phyloP scores from a whole-genome alignment of 2,113 vertebrate genomes.

The Microcebus tavaratra region DNA sequence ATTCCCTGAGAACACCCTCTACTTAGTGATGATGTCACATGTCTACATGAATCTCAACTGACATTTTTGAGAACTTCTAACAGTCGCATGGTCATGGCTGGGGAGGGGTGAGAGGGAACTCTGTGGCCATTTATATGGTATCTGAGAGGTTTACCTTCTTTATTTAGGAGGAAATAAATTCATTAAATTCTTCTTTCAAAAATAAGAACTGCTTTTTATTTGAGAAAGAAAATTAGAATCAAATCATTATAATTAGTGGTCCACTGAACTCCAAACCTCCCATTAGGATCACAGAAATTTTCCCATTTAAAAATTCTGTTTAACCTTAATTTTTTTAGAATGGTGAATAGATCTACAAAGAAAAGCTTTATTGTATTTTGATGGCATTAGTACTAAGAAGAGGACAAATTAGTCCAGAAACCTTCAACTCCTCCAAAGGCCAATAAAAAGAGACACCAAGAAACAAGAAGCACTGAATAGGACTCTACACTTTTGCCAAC shows the following conservation, averaged over 20 bases:
- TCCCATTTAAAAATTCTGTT: neutral
- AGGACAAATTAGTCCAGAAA: neutral
- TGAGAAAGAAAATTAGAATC: conserved; percentile 1
- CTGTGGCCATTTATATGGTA: too few species aligned
- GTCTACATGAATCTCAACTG: neutral
- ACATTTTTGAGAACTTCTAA: accelerated
- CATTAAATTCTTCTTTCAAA: neutral
- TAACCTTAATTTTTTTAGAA: neutral
- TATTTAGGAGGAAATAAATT: neutral
- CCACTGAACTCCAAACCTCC: neutral
- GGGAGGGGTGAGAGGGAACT: neutral
- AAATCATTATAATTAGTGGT: neutral
- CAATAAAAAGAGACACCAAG: neutral
- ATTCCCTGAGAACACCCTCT: neutral
- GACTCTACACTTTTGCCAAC: neutral
- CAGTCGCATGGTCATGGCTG: accelerated
- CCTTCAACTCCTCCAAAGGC: neutral
- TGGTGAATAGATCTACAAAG: neutral
- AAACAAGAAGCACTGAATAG: neutral
- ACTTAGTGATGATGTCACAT: accelerated
- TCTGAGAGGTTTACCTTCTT: neutral
- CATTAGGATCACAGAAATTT: neutral
- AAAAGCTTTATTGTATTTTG: neutral
- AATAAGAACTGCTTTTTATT: conserved; percentile 5
- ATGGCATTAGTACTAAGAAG: neutral